Percentiles rank a stretch among this genome's conserved stretches.
These are phyloP conservation scores for Chiroxiphia lanceolata DNA, from an alignment of 2,797 vertebrate genomes.

Conservation along the genomic window DNA sequence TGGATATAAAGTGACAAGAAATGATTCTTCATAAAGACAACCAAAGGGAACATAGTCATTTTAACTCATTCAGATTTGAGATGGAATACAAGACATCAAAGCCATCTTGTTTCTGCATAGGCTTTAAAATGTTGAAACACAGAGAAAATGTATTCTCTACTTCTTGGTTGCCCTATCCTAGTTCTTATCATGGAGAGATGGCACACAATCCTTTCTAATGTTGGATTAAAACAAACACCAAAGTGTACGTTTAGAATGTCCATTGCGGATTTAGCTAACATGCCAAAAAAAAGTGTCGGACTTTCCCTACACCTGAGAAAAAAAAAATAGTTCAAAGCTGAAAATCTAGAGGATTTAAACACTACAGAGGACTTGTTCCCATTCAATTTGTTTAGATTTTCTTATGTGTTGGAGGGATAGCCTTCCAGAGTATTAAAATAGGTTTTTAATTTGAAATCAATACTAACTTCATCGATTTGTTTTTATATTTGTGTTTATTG, in stretches of 20 bases:
- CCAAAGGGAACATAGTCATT: background rate
- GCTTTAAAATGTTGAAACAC: background rate
- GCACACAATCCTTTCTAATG: background rate
- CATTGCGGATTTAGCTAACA: background rate
- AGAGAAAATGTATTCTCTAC: background rate
- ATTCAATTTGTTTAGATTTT: background rate
- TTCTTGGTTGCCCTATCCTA: background rate
- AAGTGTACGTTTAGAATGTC: background rate
- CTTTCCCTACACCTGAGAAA: background rate
- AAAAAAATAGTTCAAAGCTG: background rate
- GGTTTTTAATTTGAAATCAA: background rate
- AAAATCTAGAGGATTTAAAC: background rate
- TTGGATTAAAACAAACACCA: background rate
- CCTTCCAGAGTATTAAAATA: background rate
- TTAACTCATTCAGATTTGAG: background rate
- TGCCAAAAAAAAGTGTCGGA: background rate
- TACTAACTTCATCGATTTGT: background rate
- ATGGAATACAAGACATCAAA: conserved; percentile 2
- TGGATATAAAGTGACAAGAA: conserved; percentile 56
- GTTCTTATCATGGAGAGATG: background rate
- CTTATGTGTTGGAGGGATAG: background rate
- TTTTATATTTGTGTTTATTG: background rate
- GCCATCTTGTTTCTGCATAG: background rate
- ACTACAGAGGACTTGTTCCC: background rate
- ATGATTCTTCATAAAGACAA: conserved; percentile 5